Base-by-base conservation (phyloP, 2,797 vertebrate genomes). In the Pipistrellus nathusii region DNA sequence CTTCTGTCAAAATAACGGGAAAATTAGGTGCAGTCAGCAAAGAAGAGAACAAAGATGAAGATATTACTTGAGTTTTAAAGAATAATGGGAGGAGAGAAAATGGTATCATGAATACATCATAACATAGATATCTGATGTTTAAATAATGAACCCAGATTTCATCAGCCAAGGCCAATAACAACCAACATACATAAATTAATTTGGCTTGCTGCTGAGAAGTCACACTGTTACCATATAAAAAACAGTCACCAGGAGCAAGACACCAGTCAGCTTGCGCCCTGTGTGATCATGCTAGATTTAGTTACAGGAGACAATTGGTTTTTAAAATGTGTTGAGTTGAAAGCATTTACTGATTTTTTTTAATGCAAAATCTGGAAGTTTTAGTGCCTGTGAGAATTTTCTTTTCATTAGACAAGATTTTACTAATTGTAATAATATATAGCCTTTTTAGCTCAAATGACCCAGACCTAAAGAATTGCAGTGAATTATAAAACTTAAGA, bases 111-210 rank as follows among this genome's bases (percentile, higher is more conserved):
- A 95, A 81, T 41, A 85, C 32, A 64, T 8, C 41, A 76, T 75
- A 80, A 27, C 69, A 88, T 91, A 64, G 84, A 97, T 80, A 96
- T 93, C 80, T 83, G 82, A 96, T 94, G 85, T 96, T 97, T 75
- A 88, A 96, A 96, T 91, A 93, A 93, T 94, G 90, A 96, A 93
- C 96, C 96, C 95, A 92, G 32, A 93, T 94, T 96, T 96, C 73
- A 95, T 84, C 82, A 35, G 12, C 96, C 77, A 94, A 94, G 75
- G 93, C 38, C 76, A 92, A 64, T 95, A 93, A 96, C 91, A 96
- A 91, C 62, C 91, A 83, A 94, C 66, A 76, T 68, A 48, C 81
- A 71, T 75, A 86, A 93, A 96, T 97, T 95, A 71, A 38, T 77
- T 8, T 30, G 80, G 93, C 90, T 97, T 97, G 90, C 91, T 96